These are phyloP conservation scores for Empidonax alnorum DNA, from an alignment of 2,113 vertebrate species.

Conservation along the genomic window DNA sequence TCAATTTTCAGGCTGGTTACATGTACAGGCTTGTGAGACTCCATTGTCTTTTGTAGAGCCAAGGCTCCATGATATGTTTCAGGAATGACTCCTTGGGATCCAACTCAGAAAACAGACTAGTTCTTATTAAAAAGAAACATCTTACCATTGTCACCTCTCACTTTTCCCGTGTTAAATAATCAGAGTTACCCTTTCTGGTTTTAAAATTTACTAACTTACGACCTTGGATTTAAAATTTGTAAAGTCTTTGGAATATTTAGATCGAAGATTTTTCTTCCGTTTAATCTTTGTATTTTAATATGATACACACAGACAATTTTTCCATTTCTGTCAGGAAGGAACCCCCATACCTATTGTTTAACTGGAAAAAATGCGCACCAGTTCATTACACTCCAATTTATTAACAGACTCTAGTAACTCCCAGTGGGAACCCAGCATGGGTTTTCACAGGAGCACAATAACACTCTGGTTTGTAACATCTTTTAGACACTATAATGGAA, in stretches of 20 bases:
- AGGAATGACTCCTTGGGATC: not conserved
- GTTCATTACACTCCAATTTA: conserved; percentile 23
- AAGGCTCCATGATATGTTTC: not conserved
- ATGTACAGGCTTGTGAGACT: not conserved
- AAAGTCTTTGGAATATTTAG: not conserved
- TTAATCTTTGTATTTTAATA: not conserved
- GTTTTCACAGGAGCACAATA: not conserved
- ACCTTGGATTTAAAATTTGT: not conserved
- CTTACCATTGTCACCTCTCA: not conserved
- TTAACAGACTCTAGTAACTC: not conserved
- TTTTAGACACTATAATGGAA: conserved; percentile 25
- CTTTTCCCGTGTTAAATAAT: not conserved
- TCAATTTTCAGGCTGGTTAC: not conserved
- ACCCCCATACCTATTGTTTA: not conserved
- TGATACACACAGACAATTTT: not conserved
- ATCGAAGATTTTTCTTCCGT: not conserved
- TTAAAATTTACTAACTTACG: not conserved
- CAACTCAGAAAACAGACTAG: not conserved
- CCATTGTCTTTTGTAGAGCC: not conserved
- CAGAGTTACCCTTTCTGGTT: not conserved
- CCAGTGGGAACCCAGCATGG: not conserved
- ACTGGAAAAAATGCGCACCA: not conserved
- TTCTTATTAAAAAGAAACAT: not conserved
- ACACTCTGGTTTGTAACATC: not conserved
- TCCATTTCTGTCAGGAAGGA: not conserved